Evolutionary conservation across 37 sponge, comb jelly and placozoan species (phyloP), one percentile per base, ranked within the genome.

Genomic region (Ephydatia muelleri): DNA sequence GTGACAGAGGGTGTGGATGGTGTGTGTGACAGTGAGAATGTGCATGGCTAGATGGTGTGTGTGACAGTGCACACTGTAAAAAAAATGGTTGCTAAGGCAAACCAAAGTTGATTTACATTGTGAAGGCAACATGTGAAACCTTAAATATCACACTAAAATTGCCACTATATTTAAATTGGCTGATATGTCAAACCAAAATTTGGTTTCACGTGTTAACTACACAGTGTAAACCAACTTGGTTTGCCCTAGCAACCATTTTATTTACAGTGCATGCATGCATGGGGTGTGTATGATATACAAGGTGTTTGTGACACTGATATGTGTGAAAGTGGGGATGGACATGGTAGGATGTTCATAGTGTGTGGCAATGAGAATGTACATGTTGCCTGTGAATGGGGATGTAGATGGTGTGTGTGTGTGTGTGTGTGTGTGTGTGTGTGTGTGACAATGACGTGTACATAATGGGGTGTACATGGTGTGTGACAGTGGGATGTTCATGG

Each of bases 51-150:
- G 57, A 57, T 57, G 57, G 57, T 57, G 57, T 57, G 57, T 57
- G 57, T 57, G 57, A 57, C 57, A 57, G 57, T 57, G 57, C 16
- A 57, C 57, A 57, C 57, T 57, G 57, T 57, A n/a, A 57, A 57
- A 57, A 43, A 57, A 57, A 57, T 57, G 57, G 57, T 57, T 57
- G 57, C 57, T 57, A 57, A 57, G 57, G 57, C 57, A 57, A 57
- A 57, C 57, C 57, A 57, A 57, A 57, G 57, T 57, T 57, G 57
- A 57, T 57, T 57, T 57, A 57, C 57, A 57, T 57, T 57, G 57
- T 57, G 57, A 19, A 57, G 57, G 16, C 57, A 57, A 57, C 57
- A 57, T 57, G 57, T 57, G 19, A 57, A 57, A 57, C 57, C 57
- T 57, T 57, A 57, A 57, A 57, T 57, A 57, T 57, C 57, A 57